Conservation (phyloP, 1,140 invertebrate genomes). For the Cherax destructor region DNA sequence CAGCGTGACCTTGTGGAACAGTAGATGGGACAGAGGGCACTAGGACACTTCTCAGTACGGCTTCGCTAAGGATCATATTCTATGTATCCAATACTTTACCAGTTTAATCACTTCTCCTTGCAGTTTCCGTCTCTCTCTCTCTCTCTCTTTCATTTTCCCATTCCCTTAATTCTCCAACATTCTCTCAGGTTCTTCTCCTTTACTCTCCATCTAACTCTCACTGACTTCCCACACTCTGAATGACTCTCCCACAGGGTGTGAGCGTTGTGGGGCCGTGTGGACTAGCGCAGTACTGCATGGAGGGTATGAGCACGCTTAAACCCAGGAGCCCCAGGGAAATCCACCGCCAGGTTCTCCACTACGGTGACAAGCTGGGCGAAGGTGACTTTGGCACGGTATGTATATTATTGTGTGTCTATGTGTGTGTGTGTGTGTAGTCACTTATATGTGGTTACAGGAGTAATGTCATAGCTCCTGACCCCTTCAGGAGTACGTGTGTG, state of each 20-base stretch:
- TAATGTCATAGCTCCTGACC: no score
- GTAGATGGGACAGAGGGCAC: no score
- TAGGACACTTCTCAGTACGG: no score
- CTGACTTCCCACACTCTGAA: neutral
- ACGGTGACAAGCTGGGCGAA: constrained; percentile 86
- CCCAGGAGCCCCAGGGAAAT: constrained; percentile 77
- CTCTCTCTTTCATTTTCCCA: neutral
- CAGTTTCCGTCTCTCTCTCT: neutral
- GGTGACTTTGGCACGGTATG: constrained; percentile 86
- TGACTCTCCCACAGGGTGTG: constrained; percentile 33
- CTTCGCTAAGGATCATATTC: no score
- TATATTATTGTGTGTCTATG: neutral
- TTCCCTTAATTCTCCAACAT: neutral
- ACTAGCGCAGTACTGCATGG: constrained; percentile 45
- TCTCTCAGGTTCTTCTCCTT: no score
- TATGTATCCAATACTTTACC: no score
- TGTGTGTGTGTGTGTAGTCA: no score
- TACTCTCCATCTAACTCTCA: neutral
- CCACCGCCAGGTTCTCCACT: constrained; percentile 83
- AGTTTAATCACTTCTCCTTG: no score
- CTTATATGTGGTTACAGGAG: no score
- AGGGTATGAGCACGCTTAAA: constrained; percentile 57
- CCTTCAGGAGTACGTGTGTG: no score
- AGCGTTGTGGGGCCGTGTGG: constrained; percentile 48
- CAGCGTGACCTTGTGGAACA: no score